Percentiles rank a stretch among this genome's conserved stretches.
Conservation (phyloP, 2,888 invertebrate species). For the Cylindroiulus punctatus region DNA sequence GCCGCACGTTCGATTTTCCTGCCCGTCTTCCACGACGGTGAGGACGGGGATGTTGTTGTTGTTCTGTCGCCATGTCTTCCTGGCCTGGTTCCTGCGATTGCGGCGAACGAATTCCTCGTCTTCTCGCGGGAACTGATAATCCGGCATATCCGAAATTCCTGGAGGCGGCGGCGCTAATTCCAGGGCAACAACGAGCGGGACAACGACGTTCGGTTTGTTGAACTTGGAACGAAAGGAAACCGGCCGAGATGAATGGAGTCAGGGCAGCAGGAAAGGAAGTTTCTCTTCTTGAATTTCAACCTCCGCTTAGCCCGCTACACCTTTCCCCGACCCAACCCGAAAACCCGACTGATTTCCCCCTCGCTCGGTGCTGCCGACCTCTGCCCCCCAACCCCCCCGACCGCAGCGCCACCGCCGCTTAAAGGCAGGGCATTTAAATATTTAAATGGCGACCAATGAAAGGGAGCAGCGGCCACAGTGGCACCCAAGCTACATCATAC, state of each 20-base stretch:
- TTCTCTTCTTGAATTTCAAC: background rate
- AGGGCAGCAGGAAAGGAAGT: no score
- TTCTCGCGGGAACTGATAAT: constrained; percentile 25
- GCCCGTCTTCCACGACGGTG: background rate
- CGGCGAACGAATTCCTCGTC: background rate
- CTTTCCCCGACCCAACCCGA: constrained; percentile 34
- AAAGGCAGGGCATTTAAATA: background rate
- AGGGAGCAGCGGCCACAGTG: background rate
- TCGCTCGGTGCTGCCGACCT: constrained; percentile 6
- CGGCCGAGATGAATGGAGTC: background rate
- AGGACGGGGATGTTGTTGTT: background rate
- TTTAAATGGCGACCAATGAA: constrained; percentile 21
- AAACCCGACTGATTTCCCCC: constrained; percentile 31
- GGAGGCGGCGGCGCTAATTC: background rate
- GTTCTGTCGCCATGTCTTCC: constrained; percentile 2
- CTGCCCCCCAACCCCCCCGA: background rate
- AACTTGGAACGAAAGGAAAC: background rate
- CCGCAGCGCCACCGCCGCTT: background rate
- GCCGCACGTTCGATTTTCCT: constrained; percentile 15
- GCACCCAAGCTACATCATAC: no score
- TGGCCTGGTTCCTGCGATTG: background rate
- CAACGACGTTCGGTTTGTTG: background rate
- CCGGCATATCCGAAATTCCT: constrained; percentile 26
- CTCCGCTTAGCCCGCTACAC: constrained; percentile 3
- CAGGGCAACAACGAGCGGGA: background rate